A percentile compares a stretch with the other conserved stretches of the same genome.
phyloP scores from a whole-genome alignment of 2,797 vertebrate genomes.

The Lepilemur ruficaudatus region DNA sequence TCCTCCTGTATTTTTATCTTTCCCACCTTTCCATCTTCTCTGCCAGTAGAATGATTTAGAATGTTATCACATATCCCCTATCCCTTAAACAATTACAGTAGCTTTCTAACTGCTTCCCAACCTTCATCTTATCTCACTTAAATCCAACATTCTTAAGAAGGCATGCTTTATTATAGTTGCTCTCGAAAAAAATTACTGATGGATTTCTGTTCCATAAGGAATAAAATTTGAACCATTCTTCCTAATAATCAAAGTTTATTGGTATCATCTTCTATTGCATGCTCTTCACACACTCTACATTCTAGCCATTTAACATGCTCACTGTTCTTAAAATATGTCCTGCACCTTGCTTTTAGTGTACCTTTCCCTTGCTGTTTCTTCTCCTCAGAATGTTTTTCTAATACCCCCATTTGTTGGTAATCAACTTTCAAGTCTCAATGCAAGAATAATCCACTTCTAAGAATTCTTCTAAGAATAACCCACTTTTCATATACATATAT shows the following conservation, averaged over 20 bases:
- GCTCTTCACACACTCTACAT: neutral
- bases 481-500: neutral
- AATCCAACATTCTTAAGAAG: neutral
- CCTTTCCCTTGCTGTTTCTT: neutral
- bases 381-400: neutral
- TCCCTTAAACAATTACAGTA: neutral
- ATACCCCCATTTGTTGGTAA: neutral
- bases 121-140: neutral
- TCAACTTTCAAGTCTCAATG: neutral
- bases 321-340: neutral
- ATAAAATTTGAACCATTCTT: conserved; percentile 3
- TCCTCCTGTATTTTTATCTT: neutral
- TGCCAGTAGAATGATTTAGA: neutral
- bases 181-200: neutral
- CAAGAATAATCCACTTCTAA: neutral
- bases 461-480: neutral
- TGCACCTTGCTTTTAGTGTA: neutral
- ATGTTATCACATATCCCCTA: neutral
- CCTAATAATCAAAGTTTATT: neutral
- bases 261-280: neutral
- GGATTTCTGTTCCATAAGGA: neutral
- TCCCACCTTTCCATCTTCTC: neutral
- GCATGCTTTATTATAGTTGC: neutral
- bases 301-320: neutral
- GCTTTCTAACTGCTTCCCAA: neutral